Percentiles rank a stretch among this genome's conserved stretches.
phyloP scores from a whole-genome alignment of 53 echinoderm and acorn worm species.

The Echinometra lucunter region DNA sequence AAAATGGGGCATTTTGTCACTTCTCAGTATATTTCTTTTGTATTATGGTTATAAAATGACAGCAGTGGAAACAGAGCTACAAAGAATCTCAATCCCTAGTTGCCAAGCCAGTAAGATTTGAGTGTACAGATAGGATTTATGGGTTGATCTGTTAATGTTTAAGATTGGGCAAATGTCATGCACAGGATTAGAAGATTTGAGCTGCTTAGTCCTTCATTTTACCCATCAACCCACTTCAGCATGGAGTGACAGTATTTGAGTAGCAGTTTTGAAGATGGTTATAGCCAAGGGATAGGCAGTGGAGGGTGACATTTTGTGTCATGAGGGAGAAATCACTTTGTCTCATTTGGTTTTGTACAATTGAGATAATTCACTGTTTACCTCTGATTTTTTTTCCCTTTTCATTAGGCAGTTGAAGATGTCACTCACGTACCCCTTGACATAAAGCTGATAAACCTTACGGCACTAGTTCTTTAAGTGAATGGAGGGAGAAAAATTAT shows the following conservation, averaged over 20 bases:
- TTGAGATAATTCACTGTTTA: constrained; percentile 25
- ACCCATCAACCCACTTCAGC: constrained; percentile 48
- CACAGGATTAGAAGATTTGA: constrained; percentile 37
- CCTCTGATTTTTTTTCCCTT: not conserved
- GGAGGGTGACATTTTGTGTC: not conserved
- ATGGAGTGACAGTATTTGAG: constrained; percentile 57
- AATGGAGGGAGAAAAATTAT: not conserved
- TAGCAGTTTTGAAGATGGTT: constrained; percentile 37
- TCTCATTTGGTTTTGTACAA: not conserved
- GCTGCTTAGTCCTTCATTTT: constrained; percentile 59
- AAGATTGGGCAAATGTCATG: constrained; percentile 49
- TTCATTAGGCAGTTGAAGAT: not conserved
- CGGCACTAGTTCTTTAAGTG: not conserved
- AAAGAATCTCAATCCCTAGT: constrained; percentile 31
- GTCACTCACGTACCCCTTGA: not conserved
- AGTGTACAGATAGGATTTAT: constrained; percentile 29
- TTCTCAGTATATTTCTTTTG: not conserved
- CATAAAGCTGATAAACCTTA: constrained; percentile 21
- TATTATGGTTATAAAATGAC: not conserved
- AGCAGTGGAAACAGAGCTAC: constrained; percentile 40
- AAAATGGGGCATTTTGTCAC: not conserved
- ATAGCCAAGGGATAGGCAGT: constrained; percentile 1
- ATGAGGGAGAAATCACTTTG: constrained; percentile 7
- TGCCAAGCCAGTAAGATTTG: constrained; percentile 15
- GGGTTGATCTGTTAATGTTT: constrained; percentile 60